Evolutionary conservation across 1,140 invertebrate species (phyloP), one percentile per base, ranked within the genome.

Genomic region (Drosophila albomicans): DNA sequence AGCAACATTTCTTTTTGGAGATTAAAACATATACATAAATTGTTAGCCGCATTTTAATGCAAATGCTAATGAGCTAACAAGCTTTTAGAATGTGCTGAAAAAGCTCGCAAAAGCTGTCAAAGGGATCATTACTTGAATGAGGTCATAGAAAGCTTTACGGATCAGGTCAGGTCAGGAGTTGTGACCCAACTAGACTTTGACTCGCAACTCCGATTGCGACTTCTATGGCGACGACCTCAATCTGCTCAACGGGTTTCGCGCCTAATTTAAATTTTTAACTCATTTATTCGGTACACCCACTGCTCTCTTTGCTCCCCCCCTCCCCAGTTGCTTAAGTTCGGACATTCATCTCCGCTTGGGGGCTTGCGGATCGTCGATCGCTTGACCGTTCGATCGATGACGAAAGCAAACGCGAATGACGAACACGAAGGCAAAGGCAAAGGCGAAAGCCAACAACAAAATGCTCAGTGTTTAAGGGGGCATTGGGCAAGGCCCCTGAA

Each of bases 201-300:
- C 68, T 70, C 28, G 32, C 35, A 3, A 38, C 35, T 38, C 35
- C 35, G 10, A 38, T 38, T 43, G 35, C 63, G 15, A 20, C 52
- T 35, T 35, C 35, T 41, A 38, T 51, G 32, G 16, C 57, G 81
- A 16, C 15, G 15, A 61, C 67, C 76, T 75, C 75, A 82, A 82
- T 79, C 74, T 78, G 68, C 13, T 75, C 72, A 75, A 72, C 74
- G 61, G 74, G 68, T 66, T 79, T 82, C n/a, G 63, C 64, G 68
- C 38, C 63, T 82, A 43, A 75, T 84, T 84, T 77, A 51, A 58
- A 67, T 77, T 69, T 85, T 72, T 63, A 46, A 58, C 38, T 49
- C 35, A 72, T 75, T 75, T 76, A 43, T 56, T 58, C 52, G n/a
- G 57, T 28, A 56, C 51, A 45, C 51, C 38, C 63, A 65, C 63